Percentiles rank a stretch among this genome's conserved stretches.
phyloP scores from a whole-genome alignment of 2,888 invertebrate species.

The Blastobasis adustella region DNA sequence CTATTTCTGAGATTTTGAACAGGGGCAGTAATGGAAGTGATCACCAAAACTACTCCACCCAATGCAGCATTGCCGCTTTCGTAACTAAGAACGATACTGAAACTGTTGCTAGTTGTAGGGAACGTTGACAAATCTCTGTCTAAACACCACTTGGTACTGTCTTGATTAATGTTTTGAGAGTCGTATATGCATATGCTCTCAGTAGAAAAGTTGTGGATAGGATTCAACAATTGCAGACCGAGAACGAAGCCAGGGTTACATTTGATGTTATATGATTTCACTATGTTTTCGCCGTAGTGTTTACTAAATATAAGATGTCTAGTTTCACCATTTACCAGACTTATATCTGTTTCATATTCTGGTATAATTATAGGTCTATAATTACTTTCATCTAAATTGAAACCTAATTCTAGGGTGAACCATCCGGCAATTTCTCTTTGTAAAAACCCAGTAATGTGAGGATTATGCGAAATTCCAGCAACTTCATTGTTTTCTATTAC shows the following conservation, averaged over 20 bases:
- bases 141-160: constrained; percentile 83
- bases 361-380: constrained; percentile 86
- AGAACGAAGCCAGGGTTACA: constrained; percentile 90
- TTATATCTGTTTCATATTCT: constrained; percentile 74
- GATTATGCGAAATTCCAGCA: constrained; percentile 95
- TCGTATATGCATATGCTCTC: constrained; percentile 89
- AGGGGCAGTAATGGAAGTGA: constrained; percentile 84
- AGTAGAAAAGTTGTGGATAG: constrained; percentile 90
- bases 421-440: constrained; percentile 95
- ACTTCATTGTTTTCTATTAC: constrained; percentile 87
- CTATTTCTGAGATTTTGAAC: constrained; percentile 82
- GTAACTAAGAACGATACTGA: constrained; percentile 86
- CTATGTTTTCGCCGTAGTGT: constrained; percentile 71
- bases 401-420: constrained; percentile 84
- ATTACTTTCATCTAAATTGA: constrained; percentile 78
- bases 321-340: constrained; percentile 82
- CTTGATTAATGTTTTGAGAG: constrained; percentile 78
- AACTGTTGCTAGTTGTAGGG: constrained; percentile 90
- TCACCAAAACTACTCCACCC: constrained; percentile 87
- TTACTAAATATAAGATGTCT: constrained; percentile 86
- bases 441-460: constrained; percentile 86
- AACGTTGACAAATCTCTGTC: constrained; percentile 91
- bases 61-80: constrained; percentile 85
- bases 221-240: constrained; percentile 92
- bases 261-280: constrained; percentile 76